Base-by-base conservation (phyloP, 1,140 invertebrate genomes). In the Tetragnatha versicolor region DNA sequence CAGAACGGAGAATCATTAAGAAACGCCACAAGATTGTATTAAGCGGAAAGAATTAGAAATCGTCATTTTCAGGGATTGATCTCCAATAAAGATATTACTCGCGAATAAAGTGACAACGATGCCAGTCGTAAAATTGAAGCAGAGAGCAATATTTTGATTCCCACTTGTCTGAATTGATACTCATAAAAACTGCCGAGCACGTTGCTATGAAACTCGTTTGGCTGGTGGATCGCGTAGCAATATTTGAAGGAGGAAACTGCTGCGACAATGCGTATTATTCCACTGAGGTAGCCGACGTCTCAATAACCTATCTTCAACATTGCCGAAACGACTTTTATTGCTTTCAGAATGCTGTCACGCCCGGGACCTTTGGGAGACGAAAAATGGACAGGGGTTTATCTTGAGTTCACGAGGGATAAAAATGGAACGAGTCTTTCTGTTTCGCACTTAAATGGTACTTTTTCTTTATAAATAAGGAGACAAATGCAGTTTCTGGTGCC, bases 81-180 rank as follows among this genome's bases (percentile, higher is more conserved):
- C 17, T 29, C 61, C 20, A 9, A n/a, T 22, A 1, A 42, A 20
- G 20, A 42, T 65, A 31, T 33, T 31, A 31, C 31, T 33, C 29
- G 37, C 63, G 20, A 53, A 29, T 22, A 27, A 31, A 14, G 20
- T 53, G 25, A 27, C 29, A 49, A 70, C 33, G 37, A 20, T n/a
- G n/a, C 20, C 17, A 35, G 68, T 70, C 68, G 35, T 70, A 70
- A 70, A 70, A 39, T 35, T 12, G 20, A 51, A 51, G 12, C 22
- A 39, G 39, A 51, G 35, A 35, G 31, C n/a, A 35, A 53, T 55
- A 70, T 70, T 53, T 70, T 53, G 68, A 70, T 37, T 49, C 47
- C 68, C 7, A 7, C 49, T 53, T 37, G 49, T 55, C 66, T 29
- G 20, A 35, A 0, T 51, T 51, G 49, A 51, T 22, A n/a, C n/a